A percentile compares a stretch with the other conserved stretches of the same genome.
phyloP scores from a whole-genome alignment of 2,797 vertebrate genomes.

The Australoheros facetus region DNA sequence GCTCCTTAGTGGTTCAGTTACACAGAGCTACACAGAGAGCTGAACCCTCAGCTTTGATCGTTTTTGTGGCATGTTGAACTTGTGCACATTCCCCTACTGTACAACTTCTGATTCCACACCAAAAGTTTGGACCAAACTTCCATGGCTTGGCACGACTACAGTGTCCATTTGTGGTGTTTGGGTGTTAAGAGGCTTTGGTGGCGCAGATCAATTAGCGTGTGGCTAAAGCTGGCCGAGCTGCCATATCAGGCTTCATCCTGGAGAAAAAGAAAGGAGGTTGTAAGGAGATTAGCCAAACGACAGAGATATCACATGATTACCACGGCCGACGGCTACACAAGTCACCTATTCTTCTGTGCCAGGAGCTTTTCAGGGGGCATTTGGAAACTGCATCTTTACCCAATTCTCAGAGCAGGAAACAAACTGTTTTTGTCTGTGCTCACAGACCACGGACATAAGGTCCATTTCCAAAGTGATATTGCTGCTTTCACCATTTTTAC shows the following conservation, averaged over 20 bases:
- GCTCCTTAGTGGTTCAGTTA: not conserved
- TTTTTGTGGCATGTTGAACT: not conserved
- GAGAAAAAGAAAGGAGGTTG: slow-evolving; percentile 51
- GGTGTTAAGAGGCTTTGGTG: slow-evolving; percentile 62
- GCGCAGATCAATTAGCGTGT: slow-evolving; percentile 68
- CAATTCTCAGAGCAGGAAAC: not conserved
- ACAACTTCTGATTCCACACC: slow-evolving; percentile 2
- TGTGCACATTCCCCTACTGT: not conserved
- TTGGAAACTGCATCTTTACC: slow-evolving; percentile 1
- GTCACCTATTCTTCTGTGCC: slow-evolving; percentile 38
- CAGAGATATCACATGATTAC: slow-evolving; percentile 60
- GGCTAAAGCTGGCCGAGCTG: slow-evolving; percentile 64
- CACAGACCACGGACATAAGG: not conserved
- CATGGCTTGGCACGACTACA: slow-evolving; percentile 17
- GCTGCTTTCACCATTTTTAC: slow-evolving; percentile 2
- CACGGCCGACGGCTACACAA: slow-evolving; percentile 15
- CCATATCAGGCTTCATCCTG: slow-evolving; percentile 67
- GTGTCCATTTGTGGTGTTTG: slow-evolving; percentile 40
- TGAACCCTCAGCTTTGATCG: not conserved
- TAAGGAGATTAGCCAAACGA: slow-evolving; percentile 64
- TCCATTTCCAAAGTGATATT: not conserved
- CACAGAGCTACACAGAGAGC: not conserved
- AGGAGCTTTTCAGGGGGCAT: slow-evolving; percentile 17
- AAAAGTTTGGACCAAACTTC: slow-evolving; percentile 14
- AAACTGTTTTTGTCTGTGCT: slow-evolving; percentile 11